A percentile compares a stretch with the other conserved stretches of the same genome.
Evolutionary conservation across 2,797 vertebrate genomes (phyloP).

Genomic region (Ptychobarbus kaznakovi): DNA sequence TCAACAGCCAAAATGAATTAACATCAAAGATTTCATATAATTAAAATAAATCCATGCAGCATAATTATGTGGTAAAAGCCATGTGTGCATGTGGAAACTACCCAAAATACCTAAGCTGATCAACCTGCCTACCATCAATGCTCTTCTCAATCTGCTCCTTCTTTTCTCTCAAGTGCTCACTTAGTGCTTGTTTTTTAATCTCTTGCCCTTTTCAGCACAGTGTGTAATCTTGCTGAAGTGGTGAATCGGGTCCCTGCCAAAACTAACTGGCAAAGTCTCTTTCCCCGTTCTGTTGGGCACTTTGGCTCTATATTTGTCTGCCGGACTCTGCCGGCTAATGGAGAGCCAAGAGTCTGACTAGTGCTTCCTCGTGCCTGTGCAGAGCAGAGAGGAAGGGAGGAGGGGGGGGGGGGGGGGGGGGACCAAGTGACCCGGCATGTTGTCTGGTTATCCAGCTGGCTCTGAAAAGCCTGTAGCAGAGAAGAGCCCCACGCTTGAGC

Average conservation of each 20-base stretch:
- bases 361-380: slow-evolving; percentile 39
- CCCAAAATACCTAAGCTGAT: too few species aligned
- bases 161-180: too few species aligned
- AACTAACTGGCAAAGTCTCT: slow-evolving; percentile 26
- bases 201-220: slow-evolving; percentile 52
- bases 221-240: slow-evolving; percentile 50
- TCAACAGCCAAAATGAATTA: too few species aligned
- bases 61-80: too few species aligned
- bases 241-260: slow-evolving; percentile 48
- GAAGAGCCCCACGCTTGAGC: slow-evolving; percentile 24
- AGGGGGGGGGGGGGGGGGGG: not conserved
- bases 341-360: slow-evolving; percentile 35
- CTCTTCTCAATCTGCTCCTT: too few species aligned
- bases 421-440: slow-evolving; percentile 14
- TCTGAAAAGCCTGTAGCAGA: slow-evolving; percentile 20
- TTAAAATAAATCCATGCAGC: too few species aligned
- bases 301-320: slow-evolving; percentile 39
- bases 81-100: too few species aligned
- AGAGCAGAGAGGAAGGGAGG: not conserved
- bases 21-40: too few species aligned
- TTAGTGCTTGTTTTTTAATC: slow-evolving; percentile 53
- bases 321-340: slow-evolving; percentile 36
- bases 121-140: too few species aligned
- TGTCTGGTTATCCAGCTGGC: slow-evolving; percentile 47
- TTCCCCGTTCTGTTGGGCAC: slow-evolving; percentile 24